Percentiles rank a stretch among this genome's conserved stretches.
Conservation (phyloP, 2,113 vertebrate species). For the Cryptotis parvus region DNA sequence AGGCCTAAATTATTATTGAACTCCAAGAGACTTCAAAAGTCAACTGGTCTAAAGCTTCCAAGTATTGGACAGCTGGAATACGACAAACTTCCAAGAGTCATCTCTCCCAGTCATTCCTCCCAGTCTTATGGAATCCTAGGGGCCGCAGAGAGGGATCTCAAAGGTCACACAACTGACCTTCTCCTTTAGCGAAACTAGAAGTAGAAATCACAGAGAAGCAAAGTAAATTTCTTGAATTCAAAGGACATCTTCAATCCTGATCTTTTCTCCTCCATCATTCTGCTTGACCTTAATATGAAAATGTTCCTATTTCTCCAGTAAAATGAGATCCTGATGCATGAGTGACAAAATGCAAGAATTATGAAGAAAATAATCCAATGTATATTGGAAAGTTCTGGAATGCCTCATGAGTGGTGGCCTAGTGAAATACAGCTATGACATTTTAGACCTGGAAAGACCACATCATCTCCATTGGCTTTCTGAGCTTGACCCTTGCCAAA, state of each 20-base stretch:
- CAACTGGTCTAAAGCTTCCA: constrained; percentile 53
- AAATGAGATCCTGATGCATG: not conserved
- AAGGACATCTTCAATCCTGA: not conserved
- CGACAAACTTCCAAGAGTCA: constrained; percentile 7
- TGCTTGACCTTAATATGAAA: constrained; percentile 22
- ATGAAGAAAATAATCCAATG: constrained; percentile 6
- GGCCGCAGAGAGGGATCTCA: not conserved
- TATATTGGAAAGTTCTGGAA: not conserved
- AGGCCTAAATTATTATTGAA: constrained; percentile 32
- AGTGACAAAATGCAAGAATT: constrained; percentile 24
- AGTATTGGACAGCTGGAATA: not conserved
- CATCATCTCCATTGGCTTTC: not conserved
- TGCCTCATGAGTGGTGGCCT: not conserved
- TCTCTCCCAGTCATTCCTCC: constrained; percentile 37
- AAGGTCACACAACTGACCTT: not conserved
- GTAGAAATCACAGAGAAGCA: not conserved
- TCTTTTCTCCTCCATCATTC: not conserved
- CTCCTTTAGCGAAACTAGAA: constrained; percentile 11
- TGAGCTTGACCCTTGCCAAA: not conserved
- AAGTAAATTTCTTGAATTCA: not conserved
- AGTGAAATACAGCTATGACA: not conserved
- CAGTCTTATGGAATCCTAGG: not conserved
- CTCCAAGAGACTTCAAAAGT: constrained; percentile 54
- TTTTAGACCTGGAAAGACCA: constrained; percentile 24
- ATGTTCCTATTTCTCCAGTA: constrained; percentile 3